Base-by-base conservation (phyloP, 2,888 invertebrate species). In the Troglohyphantes excavatus region DNA sequence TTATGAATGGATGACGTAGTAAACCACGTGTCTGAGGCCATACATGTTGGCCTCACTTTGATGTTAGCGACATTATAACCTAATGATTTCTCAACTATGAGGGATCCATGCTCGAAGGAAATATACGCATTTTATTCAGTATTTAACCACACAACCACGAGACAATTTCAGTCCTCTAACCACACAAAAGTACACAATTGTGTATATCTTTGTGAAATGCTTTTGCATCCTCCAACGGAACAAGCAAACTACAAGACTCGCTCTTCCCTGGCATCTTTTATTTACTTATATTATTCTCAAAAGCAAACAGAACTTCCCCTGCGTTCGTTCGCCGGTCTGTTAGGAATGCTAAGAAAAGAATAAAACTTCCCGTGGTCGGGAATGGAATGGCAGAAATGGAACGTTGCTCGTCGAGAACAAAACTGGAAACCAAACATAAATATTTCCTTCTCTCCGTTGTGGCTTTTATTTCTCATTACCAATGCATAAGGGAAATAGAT, bases 381-480 rank as follows among this genome's bases (percentile, higher is more conserved):
- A 78, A 78, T 65, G 65, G 65, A 78, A 63, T 75, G n/a, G 39
- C 27, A 75, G 75, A 59, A 78, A 78, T 23, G 63, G 78, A 78
- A 78, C 33, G 78, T 65, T 78, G 43, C 78, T 43, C 65, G 39
- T 23, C 59, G 11, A 5, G 26, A 19, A 65, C 68, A 81, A 65
- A 53, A 68, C 13, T 68, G 65, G 68, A 73, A 67, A 53, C 46
- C 19, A 76, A 76, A 81, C 39, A 81, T 29, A 27, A 81, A 68
- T 29, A n/a, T 67, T 27, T 9, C 33, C 11, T 79, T 65, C 33
- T 68, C 46, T 27, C 79, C 46, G 27, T 67, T 1, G 67, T 29
- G 79, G 21, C 67, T 53, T 67, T 81, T 81, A 68, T 68, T 81
- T 53, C 79, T 81, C 79, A 81, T 81, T 81, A 68, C 67, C 26